These are phyloP conservation scores for Trilocha varians DNA, from an alignment of 2,888 invertebrate species.

Conservation along the genomic window DNA sequence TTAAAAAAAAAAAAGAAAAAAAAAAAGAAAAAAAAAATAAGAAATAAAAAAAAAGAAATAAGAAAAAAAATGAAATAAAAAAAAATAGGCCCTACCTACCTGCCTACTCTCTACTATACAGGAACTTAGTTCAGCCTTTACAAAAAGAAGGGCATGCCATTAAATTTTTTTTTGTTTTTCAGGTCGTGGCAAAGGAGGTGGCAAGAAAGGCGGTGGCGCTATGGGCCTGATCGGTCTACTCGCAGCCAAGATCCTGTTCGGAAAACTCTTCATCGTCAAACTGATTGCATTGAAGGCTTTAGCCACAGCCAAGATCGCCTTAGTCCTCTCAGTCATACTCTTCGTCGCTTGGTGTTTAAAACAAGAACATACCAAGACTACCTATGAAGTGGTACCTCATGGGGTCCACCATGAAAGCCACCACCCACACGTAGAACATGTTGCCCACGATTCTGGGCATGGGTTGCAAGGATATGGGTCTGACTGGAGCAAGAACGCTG, in stretches of 20 bases:
- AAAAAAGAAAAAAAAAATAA: too few species aligned
- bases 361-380: conserved; percentile 58
- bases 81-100: too few species aligned
- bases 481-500: conserved; percentile 73
- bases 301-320: conserved; percentile 85
- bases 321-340: conserved; percentile 82
- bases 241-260: conserved; percentile 55
- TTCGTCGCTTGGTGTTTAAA: conserved; percentile 61
- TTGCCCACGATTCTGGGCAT: conserved; percentile 53
- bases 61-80: too few species aligned
- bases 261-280: conserved; percentile 82
- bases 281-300: conserved; percentile 87
- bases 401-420: conserved; percentile 71
- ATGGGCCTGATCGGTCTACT: conserved; percentile 78
- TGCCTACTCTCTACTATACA: too few species aligned
- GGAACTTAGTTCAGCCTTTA: too few species aligned
- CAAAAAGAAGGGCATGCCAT: too few species aligned
- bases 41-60: too few species aligned
- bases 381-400: conserved; percentile 62
- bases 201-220: conserved; percentile 79
- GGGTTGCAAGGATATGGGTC: conserved; percentile 48
- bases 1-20: too few species aligned
- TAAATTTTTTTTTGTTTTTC: conserved; percentile 14
- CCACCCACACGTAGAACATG: conserved; percentile 74
- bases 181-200: conserved; percentile 85